phyloP scores from a whole-genome alignment of 1,140 invertebrate species.

The Brachionus paranguensis region DNA sequence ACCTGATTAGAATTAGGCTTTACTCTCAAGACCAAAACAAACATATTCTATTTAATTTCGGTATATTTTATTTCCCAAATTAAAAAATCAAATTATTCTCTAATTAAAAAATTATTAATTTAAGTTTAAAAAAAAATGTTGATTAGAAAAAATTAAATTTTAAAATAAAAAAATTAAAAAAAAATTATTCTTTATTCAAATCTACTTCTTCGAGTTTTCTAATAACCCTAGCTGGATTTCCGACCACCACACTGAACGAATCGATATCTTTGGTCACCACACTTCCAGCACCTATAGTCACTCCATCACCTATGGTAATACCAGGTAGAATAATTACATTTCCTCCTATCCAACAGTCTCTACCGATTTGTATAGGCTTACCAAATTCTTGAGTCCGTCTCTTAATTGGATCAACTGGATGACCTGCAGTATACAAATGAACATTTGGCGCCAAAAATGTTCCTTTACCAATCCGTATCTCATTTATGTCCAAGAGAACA shows the following conservation, averaged over 20 bases:
- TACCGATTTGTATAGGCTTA: constrained; percentile 21
- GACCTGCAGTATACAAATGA: constrained; percentile 42
- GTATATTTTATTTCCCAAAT: not conserved
- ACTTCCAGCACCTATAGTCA: constrained; percentile 44
- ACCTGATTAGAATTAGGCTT: not conserved
- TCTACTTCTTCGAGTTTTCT: constrained; percentile 24
- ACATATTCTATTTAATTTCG: not conserved
- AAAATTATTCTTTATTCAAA: not conserved
- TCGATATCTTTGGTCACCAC: constrained; percentile 45
- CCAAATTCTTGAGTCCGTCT: constrained; percentile 13
- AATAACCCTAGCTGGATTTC: constrained; percentile 45
- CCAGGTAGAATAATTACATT: constrained; percentile 43
- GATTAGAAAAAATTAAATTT: not conserved
- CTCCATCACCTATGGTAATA: constrained; percentile 45
- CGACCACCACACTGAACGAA: constrained; percentile 42
- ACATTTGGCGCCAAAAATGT: constrained; percentile 43
- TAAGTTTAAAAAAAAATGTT: not conserved
- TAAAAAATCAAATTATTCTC: not conserved
- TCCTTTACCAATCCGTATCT: constrained; percentile 42
- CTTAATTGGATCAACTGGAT: constrained; percentile 40
- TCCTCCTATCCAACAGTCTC: constrained; percentile 45
- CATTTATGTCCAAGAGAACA: constrained; percentile 42
- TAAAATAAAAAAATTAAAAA: not conserved
- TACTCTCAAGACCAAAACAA: not conserved
- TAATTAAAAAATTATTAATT: not conserved